phyloP scores from a whole-genome alignment of 2,797 vertebrate genomes.

The Molossus alvarezi region DNA sequence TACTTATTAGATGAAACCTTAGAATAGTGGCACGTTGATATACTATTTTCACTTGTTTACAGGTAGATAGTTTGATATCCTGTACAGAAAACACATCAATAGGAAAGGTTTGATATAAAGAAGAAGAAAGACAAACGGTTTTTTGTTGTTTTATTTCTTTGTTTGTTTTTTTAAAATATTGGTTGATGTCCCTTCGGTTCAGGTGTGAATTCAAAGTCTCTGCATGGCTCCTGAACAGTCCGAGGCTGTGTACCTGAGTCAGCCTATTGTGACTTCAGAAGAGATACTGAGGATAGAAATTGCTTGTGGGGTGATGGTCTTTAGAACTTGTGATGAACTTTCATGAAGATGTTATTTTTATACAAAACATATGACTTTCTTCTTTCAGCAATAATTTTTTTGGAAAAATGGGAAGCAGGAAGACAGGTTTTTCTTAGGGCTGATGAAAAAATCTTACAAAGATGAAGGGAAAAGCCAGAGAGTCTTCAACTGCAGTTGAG shows the following conservation, averaged over 20 bases:
- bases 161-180: no score
- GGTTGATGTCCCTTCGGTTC: not conserved
- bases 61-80: not conserved
- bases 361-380: not conserved
- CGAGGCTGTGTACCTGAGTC: not conserved
- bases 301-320: not conserved
- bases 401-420: not conserved
- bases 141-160: not conserved
- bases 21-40: not conserved
- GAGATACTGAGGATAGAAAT: not conserved
- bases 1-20: not conserved
- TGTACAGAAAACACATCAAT: not conserved
- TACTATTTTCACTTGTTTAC: not conserved
- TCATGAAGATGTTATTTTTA: not conserved
- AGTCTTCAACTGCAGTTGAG: accelerated
- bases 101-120: not conserved
- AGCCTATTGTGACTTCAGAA: not conserved
- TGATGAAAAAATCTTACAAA: not conserved
- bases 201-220: not conserved
- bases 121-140: not conserved
- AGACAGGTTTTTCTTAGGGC: not conserved
- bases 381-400: not conserved
- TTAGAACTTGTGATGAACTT: not conserved
- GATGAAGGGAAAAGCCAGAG: not conserved
- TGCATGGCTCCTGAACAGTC: not conserved